Evolutionary conservation across 2,797 vertebrate genomes (phyloP).

Genomic region (Scolopax bukidnonensis): DNA sequence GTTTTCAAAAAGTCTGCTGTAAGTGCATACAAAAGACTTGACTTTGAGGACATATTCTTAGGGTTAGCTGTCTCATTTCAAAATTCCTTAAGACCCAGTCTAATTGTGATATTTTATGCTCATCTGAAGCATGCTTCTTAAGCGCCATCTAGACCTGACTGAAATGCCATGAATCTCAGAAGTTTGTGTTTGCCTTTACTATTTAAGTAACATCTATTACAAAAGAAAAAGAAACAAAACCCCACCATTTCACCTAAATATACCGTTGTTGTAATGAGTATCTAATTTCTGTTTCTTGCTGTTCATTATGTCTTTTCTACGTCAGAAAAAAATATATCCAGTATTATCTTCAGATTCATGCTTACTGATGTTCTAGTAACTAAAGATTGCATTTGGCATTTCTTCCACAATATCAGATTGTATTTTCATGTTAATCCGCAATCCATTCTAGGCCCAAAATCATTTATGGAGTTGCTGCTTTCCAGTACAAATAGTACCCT

Average conservation of each 20-base stretch:
- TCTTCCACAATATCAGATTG: neutral
- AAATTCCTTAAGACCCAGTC: neutral
- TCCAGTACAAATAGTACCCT: neutral
- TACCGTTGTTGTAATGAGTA: neutral
- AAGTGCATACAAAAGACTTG: neutral
- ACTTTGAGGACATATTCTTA: rapidly evolving
- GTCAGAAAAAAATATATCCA: neutral
- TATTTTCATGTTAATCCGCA: neutral
- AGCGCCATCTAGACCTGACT: neutral
- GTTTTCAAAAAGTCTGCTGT: neutral
- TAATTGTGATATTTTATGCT: neutral
- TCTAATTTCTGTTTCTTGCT: neutral
- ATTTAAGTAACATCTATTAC: neutral
- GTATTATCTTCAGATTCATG: neutral
- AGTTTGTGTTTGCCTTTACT: neutral
- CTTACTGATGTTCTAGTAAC: neutral
- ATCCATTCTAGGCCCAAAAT: neutral
- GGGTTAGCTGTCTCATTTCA: neutral
- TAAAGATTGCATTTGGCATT: neutral
- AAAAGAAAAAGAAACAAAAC: neutral
- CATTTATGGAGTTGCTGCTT: neutral
- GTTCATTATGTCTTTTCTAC: neutral
- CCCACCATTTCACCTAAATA: neutral
- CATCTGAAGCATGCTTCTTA: neutral
- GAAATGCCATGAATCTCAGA: neutral